These are phyloP conservation scores for Agrotis clavis DNA, from an alignment of 2,888 invertebrate genomes.

Conservation along the genomic window DNA sequence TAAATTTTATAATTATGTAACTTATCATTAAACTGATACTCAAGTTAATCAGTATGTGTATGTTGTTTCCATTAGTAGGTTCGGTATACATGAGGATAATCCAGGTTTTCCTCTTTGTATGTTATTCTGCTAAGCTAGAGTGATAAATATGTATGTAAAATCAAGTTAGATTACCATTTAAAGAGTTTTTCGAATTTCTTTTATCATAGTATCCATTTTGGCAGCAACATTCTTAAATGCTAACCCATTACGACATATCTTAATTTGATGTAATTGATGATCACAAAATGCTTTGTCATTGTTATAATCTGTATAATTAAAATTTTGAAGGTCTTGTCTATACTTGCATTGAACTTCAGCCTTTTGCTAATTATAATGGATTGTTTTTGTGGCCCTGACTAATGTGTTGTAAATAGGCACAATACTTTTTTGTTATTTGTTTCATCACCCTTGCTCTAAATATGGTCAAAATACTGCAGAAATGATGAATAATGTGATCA, in stretches of 20 bases:
- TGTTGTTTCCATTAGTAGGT: conserved; percentile 6
- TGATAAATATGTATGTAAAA: not conserved
- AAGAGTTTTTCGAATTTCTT: not conserved
- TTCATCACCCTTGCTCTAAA: no score
- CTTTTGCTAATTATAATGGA: not conserved
- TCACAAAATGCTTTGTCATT: conserved; percentile 20
- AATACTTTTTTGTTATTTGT: no score
- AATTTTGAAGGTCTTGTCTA: not conserved
- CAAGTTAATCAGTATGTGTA: not conserved
- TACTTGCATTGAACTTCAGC: conserved; percentile 3
- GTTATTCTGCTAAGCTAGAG: not conserved
- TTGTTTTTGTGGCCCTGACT: no score
- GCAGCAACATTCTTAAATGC: not conserved
- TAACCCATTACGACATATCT: not conserved
- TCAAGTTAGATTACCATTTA: not conserved
- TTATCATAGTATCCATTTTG: not conserved
- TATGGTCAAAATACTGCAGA: not conserved
- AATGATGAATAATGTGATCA: not conserved
- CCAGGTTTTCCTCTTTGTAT: conserved; percentile 8
- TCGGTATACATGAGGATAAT: not conserved
- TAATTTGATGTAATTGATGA: not conserved
- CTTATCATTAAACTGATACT: no score
- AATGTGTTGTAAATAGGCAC: no score
- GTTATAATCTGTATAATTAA: not conserved
- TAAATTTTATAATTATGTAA: no score